Conservation (phyloP, 2,113 vertebrate genomes). For the Girardinichthys multiradiatus region DNA sequence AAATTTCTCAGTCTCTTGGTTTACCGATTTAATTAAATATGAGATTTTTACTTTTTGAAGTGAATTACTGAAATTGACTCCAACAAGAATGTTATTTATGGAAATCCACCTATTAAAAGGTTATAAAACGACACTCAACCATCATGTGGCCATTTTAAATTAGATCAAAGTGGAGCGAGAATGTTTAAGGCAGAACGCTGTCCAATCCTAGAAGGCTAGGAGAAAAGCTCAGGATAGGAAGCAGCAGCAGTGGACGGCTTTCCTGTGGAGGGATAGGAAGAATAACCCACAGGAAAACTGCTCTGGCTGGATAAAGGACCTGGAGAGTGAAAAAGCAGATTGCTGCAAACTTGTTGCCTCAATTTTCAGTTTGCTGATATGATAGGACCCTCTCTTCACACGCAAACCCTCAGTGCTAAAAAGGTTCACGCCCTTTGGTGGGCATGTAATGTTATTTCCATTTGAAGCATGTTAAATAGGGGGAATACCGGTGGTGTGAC, state of each 20-base stretch:
- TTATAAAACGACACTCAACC: background rate
- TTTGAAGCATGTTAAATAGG: constrained; percentile 23
- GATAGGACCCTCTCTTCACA: constrained; percentile 72
- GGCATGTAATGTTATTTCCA: constrained; percentile 25
- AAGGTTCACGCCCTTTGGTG: constrained; percentile 43
- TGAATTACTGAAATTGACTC: no score
- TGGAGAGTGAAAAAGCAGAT: constrained; percentile 76
- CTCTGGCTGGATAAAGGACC: constrained; percentile 74
- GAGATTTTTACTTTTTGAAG: background rate
- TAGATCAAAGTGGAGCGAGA: constrained; percentile 39
- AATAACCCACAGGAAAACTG: constrained; percentile 79
- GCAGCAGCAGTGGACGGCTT: constrained; percentile 68
- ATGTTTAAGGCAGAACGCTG: constrained; percentile 61
- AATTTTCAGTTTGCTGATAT: constrained; percentile 64
- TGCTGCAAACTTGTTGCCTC: constrained; percentile 54
- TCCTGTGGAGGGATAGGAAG: constrained; percentile 79
- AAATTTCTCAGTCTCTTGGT: background rate
- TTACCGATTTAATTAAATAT: background rate
- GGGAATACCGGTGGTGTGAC: constrained; percentile 47
- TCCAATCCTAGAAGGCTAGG: constrained; percentile 44
- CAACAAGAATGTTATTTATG: background rate
- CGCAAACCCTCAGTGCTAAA: constrained; percentile 43
- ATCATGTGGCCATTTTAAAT: constrained; percentile 4
- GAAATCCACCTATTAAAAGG: background rate
- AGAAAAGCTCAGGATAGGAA: constrained; percentile 73